Percentiles rank a stretch among this genome's conserved stretches.
Conservation (phyloP, 2,888 invertebrate species). For the Standfussiana lucernea region DNA sequence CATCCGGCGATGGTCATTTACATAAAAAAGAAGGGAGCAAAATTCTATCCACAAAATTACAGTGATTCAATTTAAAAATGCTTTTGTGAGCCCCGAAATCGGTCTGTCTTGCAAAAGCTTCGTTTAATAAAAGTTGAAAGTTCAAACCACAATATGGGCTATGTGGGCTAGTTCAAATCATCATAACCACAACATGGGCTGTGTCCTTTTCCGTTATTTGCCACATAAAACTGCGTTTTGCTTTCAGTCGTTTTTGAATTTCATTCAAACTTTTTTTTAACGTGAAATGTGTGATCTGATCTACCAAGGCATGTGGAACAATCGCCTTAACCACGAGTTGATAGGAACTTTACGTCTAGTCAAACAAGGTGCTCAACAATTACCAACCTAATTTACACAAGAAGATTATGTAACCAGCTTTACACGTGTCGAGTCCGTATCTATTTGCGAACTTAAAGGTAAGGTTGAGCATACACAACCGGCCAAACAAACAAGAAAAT, state of each 20-base stretch:
- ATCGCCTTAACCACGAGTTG: not conserved
- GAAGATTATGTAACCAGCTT: constrained; percentile 15
- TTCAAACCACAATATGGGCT: constrained; percentile 13
- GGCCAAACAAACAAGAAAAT: constrained; percentile 60
- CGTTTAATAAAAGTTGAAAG: constrained; percentile 25
- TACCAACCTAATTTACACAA: constrained; percentile 1
- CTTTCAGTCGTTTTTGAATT: constrained; percentile 2
- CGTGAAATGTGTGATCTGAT: not conserved
- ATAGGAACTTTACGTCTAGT: not conserved
- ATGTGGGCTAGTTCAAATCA: no score
- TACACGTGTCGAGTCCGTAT: constrained; percentile 17
- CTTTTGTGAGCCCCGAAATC: constrained; percentile 22
- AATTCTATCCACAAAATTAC: constrained; percentile 24
- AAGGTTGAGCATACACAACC: constrained; percentile 52
- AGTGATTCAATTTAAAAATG: constrained; percentile 29
- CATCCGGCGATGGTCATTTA: not conserved
- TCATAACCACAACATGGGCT: constrained; percentile 5
- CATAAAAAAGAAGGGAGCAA: constrained; percentile 21
- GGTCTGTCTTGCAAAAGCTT: constrained; percentile 3
- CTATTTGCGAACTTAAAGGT: constrained; percentile 41
- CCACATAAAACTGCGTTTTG: not conserved
- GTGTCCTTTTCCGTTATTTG: not conserved
- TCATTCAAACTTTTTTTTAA: not conserved
- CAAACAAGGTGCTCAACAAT: not conserved
- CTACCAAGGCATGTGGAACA: not conserved